Percentiles rank a stretch among this genome's conserved stretches.
Evolutionary conservation across 2,113 vertebrate species (phyloP).

Genomic region (Sturnus vulgaris): DNA sequence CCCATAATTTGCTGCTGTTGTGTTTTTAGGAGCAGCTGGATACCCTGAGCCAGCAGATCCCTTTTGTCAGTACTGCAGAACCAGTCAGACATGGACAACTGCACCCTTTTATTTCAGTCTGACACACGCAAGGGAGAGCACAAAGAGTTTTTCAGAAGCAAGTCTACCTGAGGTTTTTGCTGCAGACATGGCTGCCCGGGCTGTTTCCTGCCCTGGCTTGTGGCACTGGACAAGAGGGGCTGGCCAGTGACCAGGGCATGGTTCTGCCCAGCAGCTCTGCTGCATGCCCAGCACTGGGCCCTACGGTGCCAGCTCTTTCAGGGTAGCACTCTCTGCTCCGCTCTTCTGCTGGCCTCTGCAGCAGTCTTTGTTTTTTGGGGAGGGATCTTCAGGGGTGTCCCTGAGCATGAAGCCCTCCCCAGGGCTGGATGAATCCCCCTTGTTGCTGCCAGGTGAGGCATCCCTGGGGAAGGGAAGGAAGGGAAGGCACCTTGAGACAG

Average conservation of each 20-base stretch:
- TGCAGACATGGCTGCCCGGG: rapidly evolving
- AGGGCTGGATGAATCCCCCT: not conserved
- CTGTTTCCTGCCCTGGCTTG: not conserved
- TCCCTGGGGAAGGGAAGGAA: conserved; percentile 53
- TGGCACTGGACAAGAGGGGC: not conserved
- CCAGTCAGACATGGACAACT: not conserved
- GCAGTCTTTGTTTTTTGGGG: conserved; percentile 61
- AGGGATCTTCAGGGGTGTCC: conserved; percentile 18
- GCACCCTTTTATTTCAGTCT: conserved; percentile 11
- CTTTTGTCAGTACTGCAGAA: not conserved
- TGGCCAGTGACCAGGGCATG: rapidly evolving
- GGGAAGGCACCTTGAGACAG: not conserved
- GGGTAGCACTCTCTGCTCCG: not conserved
- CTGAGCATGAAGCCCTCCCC: not conserved
- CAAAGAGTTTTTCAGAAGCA: not conserved
- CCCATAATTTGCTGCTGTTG: not conserved
- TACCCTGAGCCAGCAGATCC: not conserved
- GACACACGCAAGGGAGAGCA: not conserved
- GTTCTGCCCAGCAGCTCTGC: not conserved
- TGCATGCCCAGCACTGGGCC: rapidly evolving
- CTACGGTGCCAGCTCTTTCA: conserved; percentile 45
- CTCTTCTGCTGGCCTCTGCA: conserved; percentile 27
- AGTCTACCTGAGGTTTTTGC: not conserved
- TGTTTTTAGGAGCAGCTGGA: not conserved
- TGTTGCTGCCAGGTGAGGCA: not conserved